phyloP scores from a whole-genome alignment of 2,888 invertebrate species.

The Biston betularia region DNA sequence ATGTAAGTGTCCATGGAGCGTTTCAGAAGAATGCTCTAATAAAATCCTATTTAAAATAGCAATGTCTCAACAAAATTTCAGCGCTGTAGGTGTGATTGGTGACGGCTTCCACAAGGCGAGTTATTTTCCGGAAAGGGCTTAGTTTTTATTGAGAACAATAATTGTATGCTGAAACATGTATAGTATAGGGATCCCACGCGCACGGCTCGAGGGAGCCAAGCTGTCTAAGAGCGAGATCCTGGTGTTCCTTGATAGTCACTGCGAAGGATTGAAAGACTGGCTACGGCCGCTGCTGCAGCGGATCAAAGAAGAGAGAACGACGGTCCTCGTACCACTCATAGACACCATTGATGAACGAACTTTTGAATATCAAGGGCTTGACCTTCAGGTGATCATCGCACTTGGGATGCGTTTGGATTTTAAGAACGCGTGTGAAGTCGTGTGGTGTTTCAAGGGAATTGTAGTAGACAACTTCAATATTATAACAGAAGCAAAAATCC shows the following conservation, averaged over 20 bases:
- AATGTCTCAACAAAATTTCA: too few relatives aligned
- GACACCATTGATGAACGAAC: neutral
- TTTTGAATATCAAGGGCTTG: neutral
- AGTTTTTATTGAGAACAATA: too few relatives aligned
- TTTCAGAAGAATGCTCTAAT: too few relatives aligned
- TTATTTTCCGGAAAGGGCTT: too few relatives aligned
- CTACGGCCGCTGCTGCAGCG: slow-evolving; percentile 2
- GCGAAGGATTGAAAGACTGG: slow-evolving; percentile 13
- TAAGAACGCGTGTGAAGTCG: neutral
- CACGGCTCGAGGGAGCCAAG: slow-evolving; percentile 54
- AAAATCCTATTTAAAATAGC: too few relatives aligned
- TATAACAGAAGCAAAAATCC: too few relatives aligned
- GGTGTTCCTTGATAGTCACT: slow-evolving; percentile 33
- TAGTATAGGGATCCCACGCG: slow-evolving; percentile 8
- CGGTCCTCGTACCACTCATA: neutral
- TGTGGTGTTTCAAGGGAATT: neutral
- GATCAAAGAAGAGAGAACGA: neutral
- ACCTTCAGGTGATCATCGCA: neutral
- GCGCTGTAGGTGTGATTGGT: too few relatives aligned
- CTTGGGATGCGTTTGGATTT: neutral
- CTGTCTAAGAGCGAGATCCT: slow-evolving; percentile 66
- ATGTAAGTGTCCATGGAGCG: too few relatives aligned
- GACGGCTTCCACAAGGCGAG: too few relatives aligned
- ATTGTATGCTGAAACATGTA: neutral
- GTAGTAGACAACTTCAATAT: neutral